Percentiles rank a stretch among this genome's conserved stretches.
Conservation (phyloP, 2,113 vertebrate genomes). For the Syrmaticus mikado region DNA sequence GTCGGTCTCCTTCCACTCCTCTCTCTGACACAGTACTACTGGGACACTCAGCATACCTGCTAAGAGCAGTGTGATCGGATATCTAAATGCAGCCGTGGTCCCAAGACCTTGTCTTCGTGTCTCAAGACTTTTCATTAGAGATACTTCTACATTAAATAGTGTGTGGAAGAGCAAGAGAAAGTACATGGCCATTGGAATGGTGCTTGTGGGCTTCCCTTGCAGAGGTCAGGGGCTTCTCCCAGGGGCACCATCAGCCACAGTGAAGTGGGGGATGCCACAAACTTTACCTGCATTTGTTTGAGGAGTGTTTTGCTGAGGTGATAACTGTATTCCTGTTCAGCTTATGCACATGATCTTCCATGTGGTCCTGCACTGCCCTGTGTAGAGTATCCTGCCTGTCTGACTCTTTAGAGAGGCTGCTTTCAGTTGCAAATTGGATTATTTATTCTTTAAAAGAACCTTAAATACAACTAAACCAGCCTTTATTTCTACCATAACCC, state of each 20-base stretch:
- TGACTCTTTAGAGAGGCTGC: neutral
- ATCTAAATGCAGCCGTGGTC: rapidly evolving
- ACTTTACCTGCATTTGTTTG: neutral
- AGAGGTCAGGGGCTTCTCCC: neutral
- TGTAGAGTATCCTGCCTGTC: neutral
- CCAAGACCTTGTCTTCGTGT: neutral
- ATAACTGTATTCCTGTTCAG: neutral
- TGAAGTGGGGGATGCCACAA: neutral
- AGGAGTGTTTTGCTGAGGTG: neutral
- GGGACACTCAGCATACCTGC: neutral
- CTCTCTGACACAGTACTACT: neutral
- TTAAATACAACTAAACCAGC: neutral
- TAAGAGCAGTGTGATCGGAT: neutral
- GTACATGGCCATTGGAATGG: neutral
- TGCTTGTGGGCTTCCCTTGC: neutral
- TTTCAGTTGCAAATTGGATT: neutral
- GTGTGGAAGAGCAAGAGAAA: neutral
- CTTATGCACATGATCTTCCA: neutral
- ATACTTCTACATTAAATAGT: neutral
- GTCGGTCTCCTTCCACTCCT: neutral
- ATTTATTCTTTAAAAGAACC: neutral
- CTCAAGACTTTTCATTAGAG: neutral
- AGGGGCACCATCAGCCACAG: neutral
- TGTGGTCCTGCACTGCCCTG: neutral
- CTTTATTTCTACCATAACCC: neutral